These are phyloP conservation scores for Pardalotus punctatus DNA, from an alignment of 2,113 vertebrate genomes.

Conservation along the genomic window DNA sequence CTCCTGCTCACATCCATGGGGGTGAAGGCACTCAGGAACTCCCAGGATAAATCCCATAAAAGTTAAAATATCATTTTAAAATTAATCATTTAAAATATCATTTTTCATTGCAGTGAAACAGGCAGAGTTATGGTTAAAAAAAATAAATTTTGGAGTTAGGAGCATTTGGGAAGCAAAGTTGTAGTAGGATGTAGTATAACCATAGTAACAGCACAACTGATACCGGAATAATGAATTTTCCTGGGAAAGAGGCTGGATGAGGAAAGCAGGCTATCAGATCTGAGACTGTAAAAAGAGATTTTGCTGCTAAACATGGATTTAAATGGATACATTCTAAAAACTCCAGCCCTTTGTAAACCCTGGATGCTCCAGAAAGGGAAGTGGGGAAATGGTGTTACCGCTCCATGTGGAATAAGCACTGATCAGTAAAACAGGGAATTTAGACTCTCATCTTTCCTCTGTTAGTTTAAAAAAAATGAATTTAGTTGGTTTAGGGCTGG, in stretches of 20 bases:
- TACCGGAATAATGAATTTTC: background rate
- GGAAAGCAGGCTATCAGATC: background rate
- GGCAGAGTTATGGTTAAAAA: background rate
- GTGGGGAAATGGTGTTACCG: background rate
- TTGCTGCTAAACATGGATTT: background rate
- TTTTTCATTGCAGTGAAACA: background rate
- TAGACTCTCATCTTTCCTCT: background rate
- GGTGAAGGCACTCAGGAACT: background rate
- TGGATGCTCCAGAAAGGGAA: background rate
- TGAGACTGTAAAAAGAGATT: background rate
- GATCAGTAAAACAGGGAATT: background rate
- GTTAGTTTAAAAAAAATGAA: fast-evolving
- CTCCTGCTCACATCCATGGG: fast-evolving
- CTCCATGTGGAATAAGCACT: background rate
- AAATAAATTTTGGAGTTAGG: fast-evolving
- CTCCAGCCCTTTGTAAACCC: background rate
- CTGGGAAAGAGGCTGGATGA: background rate
- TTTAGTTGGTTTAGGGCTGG: background rate
- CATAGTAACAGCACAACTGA: background rate
- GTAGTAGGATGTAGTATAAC: background rate
- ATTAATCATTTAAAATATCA: background rate
- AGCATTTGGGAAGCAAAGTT: background rate
- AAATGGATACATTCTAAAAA: background rate
- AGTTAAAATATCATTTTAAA: background rate
- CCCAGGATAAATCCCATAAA: background rate